Evolutionary conservation across 2,113 vertebrate genomes (phyloP), one percentile per base, ranked within the genome.

Genomic region (Tachysurus vachellii): DNA sequence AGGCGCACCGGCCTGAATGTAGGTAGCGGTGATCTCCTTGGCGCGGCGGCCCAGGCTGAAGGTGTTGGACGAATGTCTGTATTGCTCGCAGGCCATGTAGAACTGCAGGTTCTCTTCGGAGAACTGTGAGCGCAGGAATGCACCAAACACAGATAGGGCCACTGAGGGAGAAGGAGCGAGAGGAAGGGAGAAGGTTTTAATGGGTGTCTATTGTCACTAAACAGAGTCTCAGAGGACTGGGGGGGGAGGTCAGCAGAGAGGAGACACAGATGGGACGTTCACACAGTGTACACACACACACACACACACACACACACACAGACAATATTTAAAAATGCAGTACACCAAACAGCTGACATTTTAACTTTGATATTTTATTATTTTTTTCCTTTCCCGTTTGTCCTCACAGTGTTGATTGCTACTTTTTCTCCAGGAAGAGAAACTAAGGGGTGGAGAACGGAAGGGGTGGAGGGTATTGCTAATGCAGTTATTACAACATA

Each of bases 51-150:
- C 92, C 0, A 99, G 95, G 88, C 95, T 97, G 93, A 96, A 94
- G 88, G 95, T 94, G 89, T 92, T 96, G 86, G 96, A 97, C 2
- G 97, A 97, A 86, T 96, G 96, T 88, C 94, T 96, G 94, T 98
- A 98, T 91, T 97, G 97, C 85, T 98, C 96, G 0, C 97, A 99
- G 87, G 97, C 97, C 92, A 96, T 89, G 94, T 97, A 98, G 93
- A 99, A 99, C 89, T 99, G 97, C 82, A 99, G 96, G 42, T 99
- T 99, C 93, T 99, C 98, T 92, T 99, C 98, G 3, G 98, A 99
- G 94, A 97, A 99, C 91, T 99, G 97, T 0, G 97, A 97, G 89
- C 97, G 97, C 87, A 99, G 87, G 93, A 99, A 99, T 2, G 94
- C 93, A 89, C 95, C 93, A 83, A 99, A 99, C 88, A 97, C 97